Evolutionary conservation across 2,888 invertebrate species (phyloP), one percentile per base, ranked within the genome.

Genomic region (Metopia argyrocephala): DNA sequence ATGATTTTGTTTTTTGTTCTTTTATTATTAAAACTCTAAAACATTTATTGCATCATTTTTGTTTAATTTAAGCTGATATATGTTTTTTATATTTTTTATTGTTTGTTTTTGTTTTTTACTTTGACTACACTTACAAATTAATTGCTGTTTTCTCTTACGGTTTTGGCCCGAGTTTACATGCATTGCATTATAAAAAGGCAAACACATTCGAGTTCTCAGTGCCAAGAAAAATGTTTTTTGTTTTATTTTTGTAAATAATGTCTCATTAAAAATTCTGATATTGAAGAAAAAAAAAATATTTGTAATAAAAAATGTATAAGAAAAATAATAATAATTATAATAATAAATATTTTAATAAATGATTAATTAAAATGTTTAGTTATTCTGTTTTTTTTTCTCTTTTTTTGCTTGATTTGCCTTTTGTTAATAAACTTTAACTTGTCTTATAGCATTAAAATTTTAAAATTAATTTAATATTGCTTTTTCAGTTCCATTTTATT

Each of bases 91-190:
- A 20, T 31, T 52, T 62, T 56, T 62, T 66, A 56, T n/a, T n/a
- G n/a, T n/a, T n/a, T n/a, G n/a, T 46, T 59, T 50, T 61, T 71
- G 61, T 31, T 66, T 74, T 73, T 78, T 74, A 46, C 70, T 80
- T 75, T 82, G 82, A 81, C 79, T 82, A 83, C 74, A 78, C 79
- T 80, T 81, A 81, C 52, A 76, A 87, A 85, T 87, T 88, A 88
- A 87, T 88, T 88, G 88, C 86, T 87, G 87, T 87, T 88, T 85
- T 88, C 85, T 87, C 87, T 88, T 87, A 87, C 87, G 85, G 70
- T 83, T 76, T 81, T 62, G 83, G 82, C 85, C 74, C 74, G 74
- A 76, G 71, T 71, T 73, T 1, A 54, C 48, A 68, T 64, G 54
- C 3, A 62, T 73, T 76, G 68, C 73, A 46, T 64, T 27, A 66